Evolutionary conservation across 2,888 invertebrate species (phyloP).

Genomic region (Alloplasta piceator): DNA sequence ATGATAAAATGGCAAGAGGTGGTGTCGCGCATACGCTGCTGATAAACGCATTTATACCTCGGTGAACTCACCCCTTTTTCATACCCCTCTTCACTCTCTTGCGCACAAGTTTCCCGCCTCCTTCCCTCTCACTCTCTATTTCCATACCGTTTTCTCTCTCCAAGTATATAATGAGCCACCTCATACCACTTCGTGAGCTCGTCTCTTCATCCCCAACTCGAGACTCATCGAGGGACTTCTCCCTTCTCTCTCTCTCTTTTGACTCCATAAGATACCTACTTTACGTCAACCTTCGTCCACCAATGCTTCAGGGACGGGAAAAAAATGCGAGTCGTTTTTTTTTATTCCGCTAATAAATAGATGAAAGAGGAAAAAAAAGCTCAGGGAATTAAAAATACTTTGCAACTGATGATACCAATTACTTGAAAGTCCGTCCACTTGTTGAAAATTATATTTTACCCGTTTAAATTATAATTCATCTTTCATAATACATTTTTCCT

Average conservation of each 20-base stretch:
- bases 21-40: conserved; percentile 43
- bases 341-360: neutral
- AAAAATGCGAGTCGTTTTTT: conserved; percentile 9
- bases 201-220: conserved; percentile 51
- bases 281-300: conserved; percentile 10
- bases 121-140: too few relatives aligned
- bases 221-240: conserved; percentile 43
- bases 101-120: conserved; percentile 17
- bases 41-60: conserved; percentile 54
- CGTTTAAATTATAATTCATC: too few relatives aligned
- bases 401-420: too few relatives aligned
- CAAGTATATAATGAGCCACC: conserved; percentile 43
- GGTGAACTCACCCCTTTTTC: conserved; percentile 40
- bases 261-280: conserved; percentile 41
- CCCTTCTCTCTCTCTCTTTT: conserved; percentile 11
- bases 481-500: too few relatives aligned
- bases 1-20: conserved; percentile 65
- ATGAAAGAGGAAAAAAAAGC: neutral
- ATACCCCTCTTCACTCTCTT: neutral
- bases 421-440: too few relatives aligned
- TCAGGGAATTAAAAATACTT: neutral
- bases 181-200: conserved; percentile 4
- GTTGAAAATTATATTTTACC: too few relatives aligned
- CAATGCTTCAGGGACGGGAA: neutral
- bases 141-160: too few relatives aligned